Evolutionary conservation across 2,888 invertebrate species (phyloP), one percentile per base, ranked within the genome.

Genomic region (Drosophila ezoana): DNA sequence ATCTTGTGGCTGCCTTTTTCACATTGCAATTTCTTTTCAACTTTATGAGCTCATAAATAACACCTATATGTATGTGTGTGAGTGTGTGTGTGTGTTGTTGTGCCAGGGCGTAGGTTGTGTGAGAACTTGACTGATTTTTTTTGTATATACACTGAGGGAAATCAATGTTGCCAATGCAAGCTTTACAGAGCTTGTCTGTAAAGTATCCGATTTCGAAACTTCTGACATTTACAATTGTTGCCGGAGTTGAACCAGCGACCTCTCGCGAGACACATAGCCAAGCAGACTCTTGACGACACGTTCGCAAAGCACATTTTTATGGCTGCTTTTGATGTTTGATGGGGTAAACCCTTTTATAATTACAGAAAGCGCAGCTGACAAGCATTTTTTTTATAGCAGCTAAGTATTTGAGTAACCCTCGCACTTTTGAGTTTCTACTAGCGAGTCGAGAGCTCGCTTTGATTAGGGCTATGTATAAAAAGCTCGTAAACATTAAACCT

Each of bases 41-140:
- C 76, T 90, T 89, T 89, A 89, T 89, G 80, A 71, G 58, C 76
- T 75, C 89, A 87, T 90, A 90, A 89, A 89, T 90, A 85, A 83
- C 90, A 86, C 79, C 87, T 79, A 51, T 28, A 35, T 33, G 33
- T 44, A 14, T 20, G 13, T 18, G 32, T 14, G 38, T 14, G 16
- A 9, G n/a, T 13, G 49, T 38, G 52, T 52, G 43, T 53, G 38
- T 13, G 10, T n/a, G n/a, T n/a, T n/a, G n/a, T n/a, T n/a, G n/a
- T 16, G 28, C 28, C 6, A 16, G 3, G n/a, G 18, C 18, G 44
- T 59, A 54, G 44, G 64, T 33, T 52, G 56, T 28, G 13, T 43
- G 32, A 53, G 71, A 56, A 48, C 14, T 48, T 48, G 33, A 35
- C 9, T 13, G 5, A 35, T 33, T 35, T 48, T 9, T 4, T 28